Base-by-base conservation (phyloP, 2,797 vertebrate species). In the Schizothorax lantsangensis region DNA sequence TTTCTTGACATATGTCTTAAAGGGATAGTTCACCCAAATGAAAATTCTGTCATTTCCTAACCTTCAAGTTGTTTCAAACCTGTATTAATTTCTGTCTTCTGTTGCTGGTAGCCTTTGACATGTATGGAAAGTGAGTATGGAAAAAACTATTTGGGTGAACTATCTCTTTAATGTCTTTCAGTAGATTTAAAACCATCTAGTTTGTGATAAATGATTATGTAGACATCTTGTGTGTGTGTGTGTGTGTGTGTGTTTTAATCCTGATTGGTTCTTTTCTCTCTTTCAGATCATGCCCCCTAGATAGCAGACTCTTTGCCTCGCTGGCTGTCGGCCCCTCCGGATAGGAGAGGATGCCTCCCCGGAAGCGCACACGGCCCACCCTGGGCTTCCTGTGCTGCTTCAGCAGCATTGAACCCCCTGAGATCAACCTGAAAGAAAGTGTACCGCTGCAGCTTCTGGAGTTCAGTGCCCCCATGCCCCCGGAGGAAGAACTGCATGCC, bases 311-410 rank as follows among this genome's bases (percentile, higher is more conserved):
- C 86, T 91, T 91, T 88, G 90, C 93, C 52, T 49, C 30, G 47
- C 75, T 69, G 87, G 78, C 72, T 40, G 69, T 73, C 23, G 86
- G 81, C 81, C 81, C 88, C 87, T 14, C 90, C 87, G 90, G 92
- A 93, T 80, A 43, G 86, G 93, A 94, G 93, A 96, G 90, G 93
- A 99, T 99, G 98, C 97, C 97, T 45, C 97, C 97, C 90, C 96
- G 97, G 91, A 99, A 99, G 95, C 96, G 98, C 95, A 97, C 96
- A 81, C 96, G 97, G 94, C 96, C 97, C 91, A 96, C 96, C 21
- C 91, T 99, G 95, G 97, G 98, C 89, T 97, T 99, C 94, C 94
- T 99, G 90, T 99, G 98, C 93, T 99, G 98, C 93, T 98, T 99
- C 0, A 96, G 97, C 88, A 96, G 97, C 92, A 97, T 93, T 0